Conservation (phyloP, 2,797 vertebrate genomes). For the Jordanella pulchra region DNA sequence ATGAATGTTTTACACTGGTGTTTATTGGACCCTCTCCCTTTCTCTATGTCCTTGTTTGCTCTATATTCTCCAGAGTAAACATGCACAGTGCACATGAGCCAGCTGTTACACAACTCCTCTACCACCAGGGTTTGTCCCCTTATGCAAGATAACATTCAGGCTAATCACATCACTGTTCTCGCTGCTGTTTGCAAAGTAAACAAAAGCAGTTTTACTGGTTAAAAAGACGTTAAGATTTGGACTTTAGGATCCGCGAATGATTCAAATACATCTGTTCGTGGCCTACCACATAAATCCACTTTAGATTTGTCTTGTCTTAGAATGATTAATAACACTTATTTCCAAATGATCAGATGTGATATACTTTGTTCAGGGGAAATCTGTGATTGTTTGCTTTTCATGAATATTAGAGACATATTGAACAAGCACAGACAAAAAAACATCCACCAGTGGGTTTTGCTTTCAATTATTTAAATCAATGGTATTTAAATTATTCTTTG, state of each 20-base stretch:
- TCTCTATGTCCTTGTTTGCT: constrained; percentile 69
- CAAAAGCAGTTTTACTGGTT: constrained; percentile 45
- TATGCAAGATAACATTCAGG: constrained; percentile 47
- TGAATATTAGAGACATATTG: constrained; percentile 7
- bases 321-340: neutral
- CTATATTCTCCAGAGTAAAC: constrained; percentile 70
- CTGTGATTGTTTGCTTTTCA: neutral
- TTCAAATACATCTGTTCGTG: constrained; percentile 42
- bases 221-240: constrained; percentile 47
- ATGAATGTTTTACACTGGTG: neutral
- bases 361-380: neutral
- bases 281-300: constrained; percentile 40
- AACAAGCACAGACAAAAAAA: neutral
- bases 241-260: constrained; percentile 41
- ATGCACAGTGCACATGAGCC: constrained; percentile 60
- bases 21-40: constrained; percentile 28
- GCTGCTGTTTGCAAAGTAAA: constrained; percentile 65
- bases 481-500: no score
- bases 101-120: constrained; percentile 67
- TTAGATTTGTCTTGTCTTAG: neutral
- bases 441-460: neutral
- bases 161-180: constrained; percentile 60
- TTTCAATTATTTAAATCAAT: neutral
- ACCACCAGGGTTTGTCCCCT: constrained; percentile 32
- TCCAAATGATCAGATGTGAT: neutral